Evolutionary conservation across 2,888 invertebrate species (phyloP).

Genomic region (Aphodius granarius): DNA sequence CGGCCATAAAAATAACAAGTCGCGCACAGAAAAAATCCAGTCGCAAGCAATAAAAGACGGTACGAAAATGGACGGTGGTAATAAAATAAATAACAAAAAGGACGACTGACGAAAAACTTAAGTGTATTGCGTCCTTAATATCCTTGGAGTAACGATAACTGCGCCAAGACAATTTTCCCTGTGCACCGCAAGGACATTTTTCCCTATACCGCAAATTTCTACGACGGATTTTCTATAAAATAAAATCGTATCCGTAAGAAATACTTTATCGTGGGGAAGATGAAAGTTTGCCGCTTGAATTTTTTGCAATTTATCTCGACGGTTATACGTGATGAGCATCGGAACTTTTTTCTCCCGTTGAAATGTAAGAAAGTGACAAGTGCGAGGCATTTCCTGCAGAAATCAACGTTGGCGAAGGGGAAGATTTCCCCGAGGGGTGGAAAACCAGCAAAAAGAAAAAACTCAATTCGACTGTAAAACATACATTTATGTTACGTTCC

Average conservation of each 20-base stretch:
- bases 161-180: neutral
- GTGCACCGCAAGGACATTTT: neutral
- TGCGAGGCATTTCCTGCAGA: constrained; percentile 47
- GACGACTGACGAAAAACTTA: neutral
- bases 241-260: neutral
- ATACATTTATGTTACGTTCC: neutral
- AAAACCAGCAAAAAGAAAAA: constrained; percentile 41
- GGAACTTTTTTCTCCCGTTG: constrained; percentile 34
- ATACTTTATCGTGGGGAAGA: neutral
- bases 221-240: neutral
- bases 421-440: constrained; percentile 22
- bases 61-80: neutral
- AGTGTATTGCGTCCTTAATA: neutral
- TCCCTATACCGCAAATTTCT: neutral
- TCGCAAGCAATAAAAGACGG: neutral
- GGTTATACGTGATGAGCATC: constrained; percentile 43
- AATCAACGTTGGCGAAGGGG: constrained; percentile 38
- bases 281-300: constrained; percentile 23
- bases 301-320: constrained; percentile 38
- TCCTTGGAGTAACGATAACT: neutral
- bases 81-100: neutral
- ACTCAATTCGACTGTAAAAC: constrained; percentile 41
- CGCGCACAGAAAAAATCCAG: neutral
- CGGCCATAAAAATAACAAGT: neutral
- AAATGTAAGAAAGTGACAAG: constrained; percentile 48